Evolutionary conservation across 2,888 invertebrate genomes (phyloP), one percentile per base, ranked within the genome.

Genomic region (Timema cristinae): DNA sequence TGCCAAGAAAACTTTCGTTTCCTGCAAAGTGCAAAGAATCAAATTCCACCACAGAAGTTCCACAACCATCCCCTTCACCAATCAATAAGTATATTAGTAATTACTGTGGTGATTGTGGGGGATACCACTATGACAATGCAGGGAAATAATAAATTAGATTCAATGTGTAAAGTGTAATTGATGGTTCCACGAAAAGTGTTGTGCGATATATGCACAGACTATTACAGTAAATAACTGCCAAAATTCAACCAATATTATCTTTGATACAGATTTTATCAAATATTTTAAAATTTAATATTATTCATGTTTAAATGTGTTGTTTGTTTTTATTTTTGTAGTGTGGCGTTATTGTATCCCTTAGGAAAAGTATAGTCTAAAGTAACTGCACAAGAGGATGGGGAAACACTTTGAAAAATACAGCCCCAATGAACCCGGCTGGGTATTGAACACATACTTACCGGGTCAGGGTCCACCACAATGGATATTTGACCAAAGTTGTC

Each of bases 1-100:
- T 63, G 63, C 47, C 63, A 63, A 16, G 63, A 63, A 63, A 63
- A 47, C 63, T 63, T 63, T 63, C 32, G 13, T 6, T 63, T 63
- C 63, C 47, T 63, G 47, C 63, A 5, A 63, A 63, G 63, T 13
- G 47, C 7, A 47, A 48, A 13, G 11, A 32, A 63, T 63, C 47
- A n/a, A 63, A 32, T 9, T 63, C 63, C 13, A 8, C 9, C 63
- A 48, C 63, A 48, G 32, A 9, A 63, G 48, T 13, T 47, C 6
- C 6, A 10, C 6, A n/a, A 63, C 32, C 63, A 2, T 47, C 9
- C 32, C 0, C 11, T 63, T 11, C 47, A 63, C 47, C 2, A 5
- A 13, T 48, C 47, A 63, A 47, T 15, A 63, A 32, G 11, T 9
- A 63, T n/a, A 5, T 63, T 48, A 8, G n/a, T 10, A 63, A 63